These are phyloP conservation scores for Actias luna DNA, from an alignment of 2,888 invertebrate species.

Conservation along the genomic window DNA sequence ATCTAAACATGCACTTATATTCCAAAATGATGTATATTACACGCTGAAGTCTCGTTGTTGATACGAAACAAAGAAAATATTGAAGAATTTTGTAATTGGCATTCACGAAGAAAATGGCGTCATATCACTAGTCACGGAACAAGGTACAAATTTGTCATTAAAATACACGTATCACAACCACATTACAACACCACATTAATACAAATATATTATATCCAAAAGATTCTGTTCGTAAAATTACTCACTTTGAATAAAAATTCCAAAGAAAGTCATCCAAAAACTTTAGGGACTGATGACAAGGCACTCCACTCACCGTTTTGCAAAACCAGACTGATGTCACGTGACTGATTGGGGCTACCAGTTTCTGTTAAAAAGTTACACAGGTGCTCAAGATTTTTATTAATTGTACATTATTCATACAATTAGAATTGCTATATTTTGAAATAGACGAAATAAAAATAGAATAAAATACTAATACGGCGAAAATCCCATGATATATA, in stretches of 20 bases:
- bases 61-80: slow-evolving; percentile 66
- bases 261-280: slow-evolving; percentile 82
- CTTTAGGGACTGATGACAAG: slow-evolving; percentile 80
- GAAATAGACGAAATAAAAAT: no score
- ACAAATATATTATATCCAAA: slow-evolving; percentile 54
- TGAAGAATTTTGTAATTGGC: slow-evolving; percentile 78
- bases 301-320: slow-evolving; percentile 82
- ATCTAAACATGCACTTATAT: slow-evolving; percentile 34
- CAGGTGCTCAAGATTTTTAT: no score
- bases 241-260: slow-evolving; percentile 81
- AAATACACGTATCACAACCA: slow-evolving; percentile 62
- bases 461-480: no score
- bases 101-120: slow-evolving; percentile 83
- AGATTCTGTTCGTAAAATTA: slow-evolving; percentile 63
- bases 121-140: slow-evolving; percentile 81
- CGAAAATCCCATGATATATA: no score
- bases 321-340: slow-evolving; percentile 74
- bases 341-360: slow-evolving; percentile 51
- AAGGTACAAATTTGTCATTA: slow-evolving; percentile 79
- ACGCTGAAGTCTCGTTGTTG: slow-evolving; percentile 28
- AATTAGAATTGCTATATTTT: not conserved
- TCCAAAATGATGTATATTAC: slow-evolving; percentile 31
- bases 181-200: slow-evolving; percentile 56
- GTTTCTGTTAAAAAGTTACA: not conserved
- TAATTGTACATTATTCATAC: not conserved